phyloP scores from a whole-genome alignment of 2,888 invertebrate genomes.

The Apamea monoglypha region DNA sequence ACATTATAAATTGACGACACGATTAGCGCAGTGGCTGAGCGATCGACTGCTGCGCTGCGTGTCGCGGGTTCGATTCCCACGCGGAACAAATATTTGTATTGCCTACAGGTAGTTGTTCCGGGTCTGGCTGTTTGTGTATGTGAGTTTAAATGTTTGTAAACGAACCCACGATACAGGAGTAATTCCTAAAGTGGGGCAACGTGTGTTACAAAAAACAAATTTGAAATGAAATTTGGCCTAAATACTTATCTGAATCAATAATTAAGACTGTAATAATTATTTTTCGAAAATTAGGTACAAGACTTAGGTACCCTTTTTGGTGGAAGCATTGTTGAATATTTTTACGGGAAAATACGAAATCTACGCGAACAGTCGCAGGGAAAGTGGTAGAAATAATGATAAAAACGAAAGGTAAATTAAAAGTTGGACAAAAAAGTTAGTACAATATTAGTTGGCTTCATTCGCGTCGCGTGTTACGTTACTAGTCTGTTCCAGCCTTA shows the following conservation, averaged over 20 bases:
- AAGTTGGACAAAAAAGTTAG: background rate
- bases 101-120: too few relatives aligned
- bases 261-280: background rate
- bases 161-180: too few relatives aligned
- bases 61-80: too few relatives aligned
- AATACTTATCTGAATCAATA: background rate
- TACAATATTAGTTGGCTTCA: background rate
- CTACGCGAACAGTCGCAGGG: background rate
- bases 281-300: background rate
- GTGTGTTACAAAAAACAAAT: too few relatives aligned
- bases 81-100: too few relatives aligned
- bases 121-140: too few relatives aligned
- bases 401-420: background rate
- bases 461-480: background rate
- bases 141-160: too few relatives aligned
- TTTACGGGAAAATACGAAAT: background rate
- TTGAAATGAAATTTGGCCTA: background rate
- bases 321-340: background rate
- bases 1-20: too few relatives aligned
- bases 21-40: too few relatives aligned
- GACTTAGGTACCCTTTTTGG: background rate
- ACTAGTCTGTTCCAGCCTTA: constrained; percentile 3
- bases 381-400: background rate
- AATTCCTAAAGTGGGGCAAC: too few relatives aligned
- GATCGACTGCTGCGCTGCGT: too few relatives aligned